Evolutionary conservation across 2,888 invertebrate genomes (phyloP).

Genomic region (Torymus aiolomorphi): DNA sequence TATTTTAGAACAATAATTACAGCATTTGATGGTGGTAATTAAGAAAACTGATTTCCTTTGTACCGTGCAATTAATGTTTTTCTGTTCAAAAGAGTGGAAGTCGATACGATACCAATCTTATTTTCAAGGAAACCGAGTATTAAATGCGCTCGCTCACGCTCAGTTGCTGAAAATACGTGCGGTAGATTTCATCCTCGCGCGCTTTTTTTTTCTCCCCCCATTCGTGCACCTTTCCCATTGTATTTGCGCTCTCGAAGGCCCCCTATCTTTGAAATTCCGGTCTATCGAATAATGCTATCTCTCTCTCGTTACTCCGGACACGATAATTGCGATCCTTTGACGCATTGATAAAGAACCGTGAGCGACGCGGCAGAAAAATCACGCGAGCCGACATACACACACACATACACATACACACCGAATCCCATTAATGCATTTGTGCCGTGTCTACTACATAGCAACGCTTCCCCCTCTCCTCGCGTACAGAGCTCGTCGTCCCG

Average conservation of each 20-base stretch:
- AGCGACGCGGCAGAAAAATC: neutral
- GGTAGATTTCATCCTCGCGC: too few species aligned
- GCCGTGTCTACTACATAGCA: neutral
- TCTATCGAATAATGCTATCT: slow-evolving; percentile 2
- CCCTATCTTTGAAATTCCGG: neutral
- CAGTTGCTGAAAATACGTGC: too few species aligned
- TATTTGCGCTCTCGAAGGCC: neutral
- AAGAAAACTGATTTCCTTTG: too few species aligned
- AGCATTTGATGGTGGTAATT: neutral
- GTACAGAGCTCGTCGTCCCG: too few species aligned
- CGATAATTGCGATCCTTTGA: neutral
- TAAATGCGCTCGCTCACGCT: too few species aligned
- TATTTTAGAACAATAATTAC: neutral
- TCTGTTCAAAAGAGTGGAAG: too few species aligned
- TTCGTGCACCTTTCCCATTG: too few species aligned
- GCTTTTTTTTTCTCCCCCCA: too few species aligned
- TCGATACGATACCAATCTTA: too few species aligned
- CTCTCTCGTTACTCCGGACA: neutral
- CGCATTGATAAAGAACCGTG: slow-evolving; percentile 1
- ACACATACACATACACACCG: too few species aligned
- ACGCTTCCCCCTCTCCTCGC: neutral
- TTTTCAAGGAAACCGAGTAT: too few species aligned
- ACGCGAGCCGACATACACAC: neutral
- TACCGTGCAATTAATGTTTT: too few species aligned
- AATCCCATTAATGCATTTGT: slow-evolving; percentile 8